phyloP scores from a whole-genome alignment of 2,888 invertebrate species.

The Apantesis nais region DNA sequence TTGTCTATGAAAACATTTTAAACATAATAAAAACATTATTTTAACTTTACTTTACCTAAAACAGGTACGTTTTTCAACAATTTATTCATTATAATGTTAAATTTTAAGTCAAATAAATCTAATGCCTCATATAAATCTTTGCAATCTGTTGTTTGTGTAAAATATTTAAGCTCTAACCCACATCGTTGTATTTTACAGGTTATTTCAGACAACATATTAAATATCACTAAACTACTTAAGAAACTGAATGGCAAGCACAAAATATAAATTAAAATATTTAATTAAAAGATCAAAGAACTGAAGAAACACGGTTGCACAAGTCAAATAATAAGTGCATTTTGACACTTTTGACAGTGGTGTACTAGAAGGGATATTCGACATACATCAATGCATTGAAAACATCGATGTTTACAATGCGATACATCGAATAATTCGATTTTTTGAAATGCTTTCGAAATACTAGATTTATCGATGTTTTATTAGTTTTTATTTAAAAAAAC shows the following conservation, averaged over 20 bases:
- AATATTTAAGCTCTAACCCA: constrained; percentile 53
- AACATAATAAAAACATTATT: neutral
- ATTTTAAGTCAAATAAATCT: constrained; percentile 64
- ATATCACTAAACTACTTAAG: neutral
- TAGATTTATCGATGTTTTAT: too few relatives aligned
- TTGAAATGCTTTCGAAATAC: too few relatives aligned
- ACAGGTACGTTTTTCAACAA: constrained; percentile 61
- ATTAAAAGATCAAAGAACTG: neutral
- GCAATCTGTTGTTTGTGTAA: constrained; percentile 55
- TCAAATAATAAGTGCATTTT: too few relatives aligned
- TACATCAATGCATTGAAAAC: too few relatives aligned
- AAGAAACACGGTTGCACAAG: too few relatives aligned
- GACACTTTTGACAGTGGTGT: too few relatives aligned
- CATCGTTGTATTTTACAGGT: constrained; percentile 62
- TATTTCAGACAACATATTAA: constrained; percentile 54
- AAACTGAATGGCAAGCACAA: neutral
- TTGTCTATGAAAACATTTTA: neutral
- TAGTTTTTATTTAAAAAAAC: too few relatives aligned
- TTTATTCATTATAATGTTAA: constrained; percentile 66
- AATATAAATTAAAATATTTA: neutral
- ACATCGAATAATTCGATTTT: too few relatives aligned
- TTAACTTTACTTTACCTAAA: constrained; percentile 44
- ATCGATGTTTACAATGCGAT: too few relatives aligned
- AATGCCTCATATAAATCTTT: constrained; percentile 58
- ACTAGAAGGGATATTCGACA: too few relatives aligned